Percentiles rank a stretch among this genome's conserved stretches.
Evolutionary conservation across 2,797 vertebrate species (phyloP).

Genomic region (Mastacembelus armatus): DNA sequence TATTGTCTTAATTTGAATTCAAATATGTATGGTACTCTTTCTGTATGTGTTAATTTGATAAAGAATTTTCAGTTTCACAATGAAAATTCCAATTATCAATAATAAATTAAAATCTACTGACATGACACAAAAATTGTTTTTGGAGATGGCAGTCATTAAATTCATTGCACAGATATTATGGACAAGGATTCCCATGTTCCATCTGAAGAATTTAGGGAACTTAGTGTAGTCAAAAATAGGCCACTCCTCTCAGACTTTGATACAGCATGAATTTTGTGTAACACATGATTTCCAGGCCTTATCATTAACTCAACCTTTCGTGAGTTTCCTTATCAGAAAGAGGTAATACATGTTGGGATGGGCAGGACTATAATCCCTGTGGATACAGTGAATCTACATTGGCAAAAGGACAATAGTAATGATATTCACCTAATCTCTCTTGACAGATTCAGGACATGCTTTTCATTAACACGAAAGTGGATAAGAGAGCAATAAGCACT

Average conservation of each 20-base stretch:
- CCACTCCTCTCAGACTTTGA: slow-evolving; percentile 48
- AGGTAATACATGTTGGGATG: slow-evolving; percentile 74
- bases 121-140: not conserved
- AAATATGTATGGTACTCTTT: too few relatives aligned
- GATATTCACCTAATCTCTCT: slow-evolving; percentile 94
- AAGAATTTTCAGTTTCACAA: too few relatives aligned
- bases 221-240: slow-evolving; percentile 45
- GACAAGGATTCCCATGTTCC: not conserved
- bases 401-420: slow-evolving; percentile 94
- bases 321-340: slow-evolving; percentile 65
- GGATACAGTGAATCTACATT: slow-evolving; percentile 87
- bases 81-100: not conserved
- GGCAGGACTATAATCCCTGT: slow-evolving; percentile 80
- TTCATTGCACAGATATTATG: not conserved
- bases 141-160: not conserved
- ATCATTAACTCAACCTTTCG: slow-evolving; percentile 73
- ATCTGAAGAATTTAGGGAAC: too few relatives aligned
- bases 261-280: slow-evolving; percentile 63
- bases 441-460: slow-evolving; percentile 96
- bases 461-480: slow-evolving; percentile 95
- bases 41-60: too few relatives aligned
- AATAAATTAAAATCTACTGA: not conserved
- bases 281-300: slow-evolving; percentile 74
- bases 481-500: slow-evolving; percentile 93
- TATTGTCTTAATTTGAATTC: too few relatives aligned